Evolutionary conservation across 2,113 vertebrate species (phyloP).

Genomic region (Cavia aperea): DNA sequence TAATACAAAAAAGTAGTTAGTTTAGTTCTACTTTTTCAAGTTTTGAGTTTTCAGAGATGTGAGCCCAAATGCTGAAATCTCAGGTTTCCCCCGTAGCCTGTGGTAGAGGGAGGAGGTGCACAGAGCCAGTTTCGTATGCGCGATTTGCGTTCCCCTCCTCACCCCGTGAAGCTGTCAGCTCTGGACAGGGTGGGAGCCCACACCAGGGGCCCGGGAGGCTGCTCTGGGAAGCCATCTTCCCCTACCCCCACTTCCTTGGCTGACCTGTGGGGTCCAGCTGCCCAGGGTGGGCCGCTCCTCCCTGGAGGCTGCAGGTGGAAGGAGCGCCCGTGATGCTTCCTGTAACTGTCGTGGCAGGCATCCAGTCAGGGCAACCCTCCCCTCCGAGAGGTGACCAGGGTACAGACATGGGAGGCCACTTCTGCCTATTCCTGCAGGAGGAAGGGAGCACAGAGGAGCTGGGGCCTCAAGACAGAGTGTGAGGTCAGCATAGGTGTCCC

Average conservation of each 20-base stretch:
- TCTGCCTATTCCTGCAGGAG: neutral
- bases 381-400: neutral
- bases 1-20: neutral
- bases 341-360: neutral
- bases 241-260: neutral
- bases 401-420: neutral
- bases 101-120: too few relatives aligned
- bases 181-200: too few relatives aligned
- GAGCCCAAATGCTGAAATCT: neutral
- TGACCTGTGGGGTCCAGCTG: too few relatives aligned
- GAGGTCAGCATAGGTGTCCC: neutral
- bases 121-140: neutral
- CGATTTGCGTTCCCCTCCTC: neutral
- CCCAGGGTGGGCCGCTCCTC: neutral
- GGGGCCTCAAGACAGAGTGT: fast-evolving
- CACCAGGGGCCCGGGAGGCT: neutral
- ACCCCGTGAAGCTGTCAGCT: neutral
- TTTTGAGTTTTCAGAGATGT: neutral
- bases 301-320: neutral
- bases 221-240: neutral
- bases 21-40: neutral
- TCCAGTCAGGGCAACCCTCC: neutral
- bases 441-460: neutral
- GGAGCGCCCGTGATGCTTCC: neutral
- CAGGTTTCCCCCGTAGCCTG: neutral